Conservation (phyloP, 2,888 invertebrate species). For the Andrena marginata region DNA sequence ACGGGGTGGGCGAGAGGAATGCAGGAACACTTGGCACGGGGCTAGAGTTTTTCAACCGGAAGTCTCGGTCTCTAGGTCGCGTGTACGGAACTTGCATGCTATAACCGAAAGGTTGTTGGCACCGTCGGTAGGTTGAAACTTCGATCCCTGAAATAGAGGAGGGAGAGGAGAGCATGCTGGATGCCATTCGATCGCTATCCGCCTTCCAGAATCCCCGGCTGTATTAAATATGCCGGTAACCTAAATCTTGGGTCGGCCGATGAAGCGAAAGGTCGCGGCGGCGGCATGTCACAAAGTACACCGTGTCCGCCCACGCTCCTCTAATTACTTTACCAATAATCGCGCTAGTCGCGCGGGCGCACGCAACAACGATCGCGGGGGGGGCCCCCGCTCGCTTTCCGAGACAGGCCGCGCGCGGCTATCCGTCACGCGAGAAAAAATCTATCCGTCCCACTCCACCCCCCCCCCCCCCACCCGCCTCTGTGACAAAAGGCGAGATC, state of each 20-base stretch:
- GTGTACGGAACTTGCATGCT: slow-evolving; percentile 41
- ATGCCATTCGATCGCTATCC: slow-evolving; percentile 25
- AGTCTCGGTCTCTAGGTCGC: slow-evolving; percentile 57
- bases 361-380: slow-evolving; percentile 66
- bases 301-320: slow-evolving; percentile 62
- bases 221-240: slow-evolving; percentile 48
- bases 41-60: slow-evolving; percentile 44
- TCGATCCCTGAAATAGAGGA: slow-evolving; percentile 4
- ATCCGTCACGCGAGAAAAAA: slow-evolving; percentile 45
- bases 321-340: slow-evolving; percentile 75
- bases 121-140: slow-evolving; percentile 38
- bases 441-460: background rate
- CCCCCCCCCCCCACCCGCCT: background rate
- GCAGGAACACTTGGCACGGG: slow-evolving; percentile 55
- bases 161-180: background rate
- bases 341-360: slow-evolving; percentile 63
- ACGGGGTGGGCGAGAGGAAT: slow-evolving; percentile 34
- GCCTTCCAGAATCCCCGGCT: slow-evolving; percentile 1
- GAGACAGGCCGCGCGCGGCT: slow-evolving; percentile 6
- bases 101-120: slow-evolving; percentile 66
- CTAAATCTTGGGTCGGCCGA: slow-evolving; percentile 66
- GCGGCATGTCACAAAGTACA: slow-evolving; percentile 48
- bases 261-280: slow-evolving; percentile 59
- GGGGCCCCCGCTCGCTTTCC: slow-evolving; percentile 44
- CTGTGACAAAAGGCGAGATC: slow-evolving; percentile 50